Percentiles rank a stretch among this genome's conserved stretches.
Conservation (phyloP, 2,888 invertebrate genomes). For the Drosophila nr. perissopoda region DNA sequence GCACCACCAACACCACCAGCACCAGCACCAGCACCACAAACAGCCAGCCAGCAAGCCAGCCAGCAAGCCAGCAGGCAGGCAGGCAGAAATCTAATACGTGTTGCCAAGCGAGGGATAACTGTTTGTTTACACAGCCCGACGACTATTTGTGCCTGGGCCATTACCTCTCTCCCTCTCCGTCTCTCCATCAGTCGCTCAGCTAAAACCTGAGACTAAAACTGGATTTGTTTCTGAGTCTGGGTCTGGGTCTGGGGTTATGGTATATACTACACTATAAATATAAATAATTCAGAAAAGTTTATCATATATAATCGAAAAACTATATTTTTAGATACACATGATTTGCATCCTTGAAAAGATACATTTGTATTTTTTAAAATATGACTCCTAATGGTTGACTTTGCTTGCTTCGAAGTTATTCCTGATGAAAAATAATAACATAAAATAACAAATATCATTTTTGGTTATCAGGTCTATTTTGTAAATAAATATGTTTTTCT, state of each 20-base stretch:
- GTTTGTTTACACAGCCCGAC: slow-evolving; percentile 73
- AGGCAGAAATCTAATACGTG: slow-evolving; percentile 75
- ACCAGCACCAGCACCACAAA: slow-evolving; percentile 27
- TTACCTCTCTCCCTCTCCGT: slow-evolving; percentile 12
- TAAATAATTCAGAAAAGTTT: neutral
- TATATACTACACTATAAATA: neutral
- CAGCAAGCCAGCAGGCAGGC: slow-evolving; percentile 13
- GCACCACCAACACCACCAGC: slow-evolving; percentile 23
- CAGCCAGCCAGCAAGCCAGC: slow-evolving; percentile 3
- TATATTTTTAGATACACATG: neutral
- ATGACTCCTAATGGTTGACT: neutral
- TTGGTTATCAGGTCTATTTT: neutral
- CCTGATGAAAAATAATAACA: neutral
- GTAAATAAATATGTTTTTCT: slow-evolving; percentile 9
- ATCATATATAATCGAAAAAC: neutral
- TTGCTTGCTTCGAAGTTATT: neutral
- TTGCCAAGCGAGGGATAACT: slow-evolving; percentile 74
- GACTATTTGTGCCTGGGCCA: slow-evolving; percentile 70
- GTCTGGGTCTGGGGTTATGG: slow-evolving; percentile 7
- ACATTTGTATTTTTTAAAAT: neutral
- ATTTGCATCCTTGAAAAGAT: neutral
- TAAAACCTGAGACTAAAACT: slow-evolving; percentile 38
- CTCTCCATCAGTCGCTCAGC: slow-evolving; percentile 1
- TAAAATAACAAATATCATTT: slow-evolving; percentile 1
- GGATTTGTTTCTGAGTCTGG: neutral